Evolutionary conservation across 2,113 vertebrate genomes (phyloP), one percentile per base, ranked within the genome.

Genomic region (Lynx canadensis): DNA sequence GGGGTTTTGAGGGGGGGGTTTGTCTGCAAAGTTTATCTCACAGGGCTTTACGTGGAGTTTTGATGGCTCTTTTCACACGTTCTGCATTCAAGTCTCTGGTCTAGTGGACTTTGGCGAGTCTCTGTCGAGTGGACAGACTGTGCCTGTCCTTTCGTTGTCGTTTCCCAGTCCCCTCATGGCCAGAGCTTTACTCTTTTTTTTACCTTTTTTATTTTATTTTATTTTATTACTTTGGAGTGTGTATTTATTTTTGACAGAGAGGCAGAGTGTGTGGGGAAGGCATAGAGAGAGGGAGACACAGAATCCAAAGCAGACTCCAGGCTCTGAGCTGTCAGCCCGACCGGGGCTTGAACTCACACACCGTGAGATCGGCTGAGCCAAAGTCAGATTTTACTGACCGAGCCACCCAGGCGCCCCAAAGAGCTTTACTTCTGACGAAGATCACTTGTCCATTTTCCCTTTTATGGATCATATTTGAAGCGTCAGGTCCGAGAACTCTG

Each of bases 71-170:
- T 52, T 13, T 4, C 27, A 4, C 27, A 4, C 1, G 1, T 5
- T 57, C 57, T 41, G 0, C 4, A 2, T 18, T 55, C 63, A 25
- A 1, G 55, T n/a, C 71, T 25, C 27, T 29, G 33, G 33, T 88
- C 25, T 2, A 33, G 9, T 0, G 1, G 5, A 4, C 1, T 31
- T 31, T 38, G 45, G 29, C 69, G n/a, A 2, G 45, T 5, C 71
- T 25, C 27, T 29, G 33, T 88, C 29, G 4, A 33, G 9, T 0
- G 1, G 5, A 4, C 7, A 13, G 55, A 4, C 23, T 0, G 0
- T 7, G 7, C 27, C 45, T 31, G 13, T 31, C 33, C 38, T 78
- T 41, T 48, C 33, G 4, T 60, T 5, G 21, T 69, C 25, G 41
- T 41, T 41, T 14, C 9, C 9, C 2, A 1, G 13, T 7, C 36